These are phyloP conservation scores for Heterotilapia buettikoferi DNA, from an alignment of 2,113 vertebrate genomes.

Conservation along the genomic window DNA sequence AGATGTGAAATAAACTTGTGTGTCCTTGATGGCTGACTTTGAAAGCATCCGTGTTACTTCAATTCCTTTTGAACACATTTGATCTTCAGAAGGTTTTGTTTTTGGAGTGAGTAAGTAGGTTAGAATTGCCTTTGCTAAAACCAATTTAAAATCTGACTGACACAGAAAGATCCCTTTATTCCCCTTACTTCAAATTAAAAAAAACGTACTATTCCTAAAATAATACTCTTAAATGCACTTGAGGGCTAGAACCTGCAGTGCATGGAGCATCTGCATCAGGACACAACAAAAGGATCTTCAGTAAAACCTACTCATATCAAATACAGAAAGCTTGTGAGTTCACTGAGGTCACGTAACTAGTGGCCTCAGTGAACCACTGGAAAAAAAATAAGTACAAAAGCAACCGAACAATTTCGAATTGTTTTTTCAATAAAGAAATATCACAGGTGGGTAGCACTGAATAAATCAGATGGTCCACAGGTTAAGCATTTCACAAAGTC, in stretches of 20 bases:
- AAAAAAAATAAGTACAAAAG: background rate
- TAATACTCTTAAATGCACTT: constrained; percentile 28
- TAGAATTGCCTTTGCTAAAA: background rate
- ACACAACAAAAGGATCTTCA: background rate
- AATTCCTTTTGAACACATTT: constrained; percentile 12
- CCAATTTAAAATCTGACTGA: constrained; percentile 16
- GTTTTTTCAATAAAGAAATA: background rate
- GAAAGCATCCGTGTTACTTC: background rate
- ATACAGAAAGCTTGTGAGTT: background rate
- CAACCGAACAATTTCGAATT: background rate
- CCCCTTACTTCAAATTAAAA: background rate
- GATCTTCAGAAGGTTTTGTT: background rate
- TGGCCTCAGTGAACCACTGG: background rate
- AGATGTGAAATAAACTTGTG: constrained; percentile 37
- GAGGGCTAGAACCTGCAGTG: background rate
- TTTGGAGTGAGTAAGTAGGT: background rate
- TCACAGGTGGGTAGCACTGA: background rate
- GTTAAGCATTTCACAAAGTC: background rate
- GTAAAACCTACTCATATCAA: background rate
- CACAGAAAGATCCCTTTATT: background rate
- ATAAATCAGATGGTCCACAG: background rate
- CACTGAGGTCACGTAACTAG: background rate
- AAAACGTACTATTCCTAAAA: constrained; percentile 12
- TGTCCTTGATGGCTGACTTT: constrained; percentile 42
- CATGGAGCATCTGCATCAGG: background rate